Base-by-base conservation (phyloP, 2,113 vertebrate genomes). In the Epinephelus lanceolatus region DNA sequence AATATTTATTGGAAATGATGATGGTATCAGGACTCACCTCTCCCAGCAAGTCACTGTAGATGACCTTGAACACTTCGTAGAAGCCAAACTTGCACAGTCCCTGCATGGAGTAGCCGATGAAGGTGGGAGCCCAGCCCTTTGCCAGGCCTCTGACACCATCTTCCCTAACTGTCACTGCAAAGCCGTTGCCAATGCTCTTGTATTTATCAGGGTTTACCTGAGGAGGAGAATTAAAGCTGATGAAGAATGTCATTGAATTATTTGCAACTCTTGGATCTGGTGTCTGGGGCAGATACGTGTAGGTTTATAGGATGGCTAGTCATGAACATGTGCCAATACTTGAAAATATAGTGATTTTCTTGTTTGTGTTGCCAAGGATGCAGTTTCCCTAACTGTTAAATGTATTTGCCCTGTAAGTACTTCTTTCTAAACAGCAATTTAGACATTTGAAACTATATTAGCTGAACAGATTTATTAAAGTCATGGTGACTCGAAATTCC, bases 31-130 rank as follows among this genome's bases (percentile, higher is more conserved):
- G 4, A 42, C 96, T 92, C 92, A 99, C 98, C 97, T 99, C 98
- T 91, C 98, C 98, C 76, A 99, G 78, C 21, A 98, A 1, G 86
- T 99, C 97, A 66, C 97, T 94, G 88, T 99, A 99, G 0, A 99
- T 13, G 86, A 97, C 94, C 95, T 99, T 99, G 93, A 99, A 99
- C 87, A 99, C 96, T 95, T 99, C 98, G 90, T 99, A 99, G 94
- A 99, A 99, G 76, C 99, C 99, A 85, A 99, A 99, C 93, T 99
- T 99, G 96, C 99, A 99, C 61, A 99, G 96, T 2, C 98, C 98
- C 89, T 99, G 98, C 97, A 99, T 96, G 80, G 98, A 99, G 90
- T 99, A 99, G 27, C 98, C 98, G 40, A 99, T 95, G 88, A 99
- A 99, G 62, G 99, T 99, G 23, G 99, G 99, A 21, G 99, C 99